These are phyloP conservation scores for Emydocephalus ijimae DNA, from an alignment of 2,113 vertebrate species.

Conservation along the genomic window DNA sequence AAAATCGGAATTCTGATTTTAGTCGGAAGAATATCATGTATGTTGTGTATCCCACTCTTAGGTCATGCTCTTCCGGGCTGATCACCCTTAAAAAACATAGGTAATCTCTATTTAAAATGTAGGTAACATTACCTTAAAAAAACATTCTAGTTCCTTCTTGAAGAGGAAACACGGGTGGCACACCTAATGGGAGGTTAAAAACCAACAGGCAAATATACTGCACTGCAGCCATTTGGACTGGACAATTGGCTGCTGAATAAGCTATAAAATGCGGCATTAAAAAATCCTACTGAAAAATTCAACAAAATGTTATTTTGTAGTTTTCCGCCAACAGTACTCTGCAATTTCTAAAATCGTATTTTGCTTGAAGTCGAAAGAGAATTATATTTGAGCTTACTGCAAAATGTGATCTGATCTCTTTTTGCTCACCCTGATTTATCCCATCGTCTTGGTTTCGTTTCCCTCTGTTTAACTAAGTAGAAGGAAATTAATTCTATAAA, in stretches of 20 bases:
- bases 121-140: not conserved
- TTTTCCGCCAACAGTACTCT: not conserved
- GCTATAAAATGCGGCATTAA: not conserved
- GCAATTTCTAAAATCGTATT: accelerated
- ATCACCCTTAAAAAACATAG: not conserved
- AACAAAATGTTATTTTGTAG: not conserved
- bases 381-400: too few species aligned
- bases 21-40: too few species aligned
- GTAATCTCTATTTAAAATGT: not conserved
- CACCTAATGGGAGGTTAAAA: not conserved
- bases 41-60: not conserved
- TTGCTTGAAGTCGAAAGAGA: accelerated
- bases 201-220: not conserved
- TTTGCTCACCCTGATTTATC: not conserved
- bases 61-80: not conserved
- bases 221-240: not conserved
- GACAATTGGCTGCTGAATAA: not conserved
- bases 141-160: not conserved
- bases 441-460: accelerated
- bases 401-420: accelerated
- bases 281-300: accelerated
- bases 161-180: not conserved
- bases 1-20: too few species aligned
- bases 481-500: accelerated
- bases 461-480: accelerated